Conservation (phyloP, 1,140 invertebrate species). For the Anthonomus grandis region DNA sequence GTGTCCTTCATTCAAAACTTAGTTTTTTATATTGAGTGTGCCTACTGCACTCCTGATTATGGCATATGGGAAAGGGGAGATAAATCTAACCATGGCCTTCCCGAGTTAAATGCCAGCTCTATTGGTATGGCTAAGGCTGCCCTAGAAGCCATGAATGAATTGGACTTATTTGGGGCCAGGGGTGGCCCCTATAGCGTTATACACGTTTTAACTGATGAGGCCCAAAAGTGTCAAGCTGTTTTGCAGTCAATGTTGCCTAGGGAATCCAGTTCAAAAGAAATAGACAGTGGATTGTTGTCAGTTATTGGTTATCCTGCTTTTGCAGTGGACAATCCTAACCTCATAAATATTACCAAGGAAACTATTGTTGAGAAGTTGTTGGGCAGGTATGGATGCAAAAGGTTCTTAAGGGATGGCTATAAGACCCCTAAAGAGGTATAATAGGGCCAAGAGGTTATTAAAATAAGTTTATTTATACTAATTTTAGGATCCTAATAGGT, state of each 20-base stretch:
- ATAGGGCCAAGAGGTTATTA: no score
- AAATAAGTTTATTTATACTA: no score
- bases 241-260: constrained; percentile 95
- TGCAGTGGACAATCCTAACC: constrained; percentile 91
- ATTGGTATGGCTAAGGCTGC: constrained; percentile 97
- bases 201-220: constrained; percentile 97
- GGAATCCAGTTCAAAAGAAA: constrained; percentile 98
- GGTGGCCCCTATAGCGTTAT: constrained; percentile 95
- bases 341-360: constrained; percentile 84
- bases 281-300: constrained; percentile 90
- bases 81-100: constrained; percentile 98
- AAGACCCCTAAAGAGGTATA: constrained; percentile 90
- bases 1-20: constrained; percentile 98
- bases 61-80: constrained; percentile 99
- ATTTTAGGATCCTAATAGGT: constrained; percentile 75
- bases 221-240: constrained; percentile 98
- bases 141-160: constrained; percentile 96
- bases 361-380: constrained; percentile 81
- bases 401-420: constrained; percentile 96
- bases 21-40: constrained; percentile 97
- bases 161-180: constrained; percentile 97
- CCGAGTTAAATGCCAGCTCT: constrained; percentile 97
- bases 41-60: constrained; percentile 97
- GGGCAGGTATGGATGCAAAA: constrained; percentile 92
- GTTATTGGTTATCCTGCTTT: constrained; percentile 99